Base-by-base conservation (phyloP, 2,797 vertebrate genomes). In the Acomys russatus region DNA sequence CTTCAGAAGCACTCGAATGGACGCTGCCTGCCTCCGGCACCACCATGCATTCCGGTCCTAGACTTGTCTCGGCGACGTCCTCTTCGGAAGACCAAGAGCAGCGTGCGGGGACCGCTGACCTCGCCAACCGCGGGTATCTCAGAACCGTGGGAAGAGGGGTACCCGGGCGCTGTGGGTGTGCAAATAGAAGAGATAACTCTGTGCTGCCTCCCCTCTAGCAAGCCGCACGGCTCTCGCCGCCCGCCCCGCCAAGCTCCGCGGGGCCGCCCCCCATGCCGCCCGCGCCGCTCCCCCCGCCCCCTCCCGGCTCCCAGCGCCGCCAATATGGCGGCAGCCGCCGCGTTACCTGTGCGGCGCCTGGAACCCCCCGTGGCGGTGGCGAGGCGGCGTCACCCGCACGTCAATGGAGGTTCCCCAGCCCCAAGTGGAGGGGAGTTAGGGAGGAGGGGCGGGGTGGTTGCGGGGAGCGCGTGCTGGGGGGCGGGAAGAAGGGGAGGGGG, bases 271-370 rank as follows among this genome's bases (percentile, higher is more conserved):
- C 33, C 54, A 10, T 28, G 22, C 44, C 68, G n/a, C 70, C n/a
- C 73, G 28, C 33, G 54, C 79, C 73, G 7, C 59, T 17, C 59
- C 70, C 85, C 0, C 22, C 94, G 74, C 87, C 66, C 93, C 93
- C 86, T 93, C 88, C 92, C 86, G 1, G 33, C 70, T 88, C 87
- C 79, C 88, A 1, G 71, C 74, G 93, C 95, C 35, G 95, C 96
- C 97, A 98, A 98, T 98, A 98, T 98, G 98, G 98, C 98, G 98
- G 97, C 96, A 70, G 78, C 78, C 18, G 83, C 91, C 12, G 95
- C 73, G 33, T 94, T 97, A 97, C 97, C 97, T 97, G 97, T 92
- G 90, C 63, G 23, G 93, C 77, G 83, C 95, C 85, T 30, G 93
- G 92, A 96, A 88, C 80, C 76, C 90, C 82, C 93, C 54, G 77